Conservation (phyloP, 2,797 vertebrate genomes). For the Argyrosomus regius region DNA sequence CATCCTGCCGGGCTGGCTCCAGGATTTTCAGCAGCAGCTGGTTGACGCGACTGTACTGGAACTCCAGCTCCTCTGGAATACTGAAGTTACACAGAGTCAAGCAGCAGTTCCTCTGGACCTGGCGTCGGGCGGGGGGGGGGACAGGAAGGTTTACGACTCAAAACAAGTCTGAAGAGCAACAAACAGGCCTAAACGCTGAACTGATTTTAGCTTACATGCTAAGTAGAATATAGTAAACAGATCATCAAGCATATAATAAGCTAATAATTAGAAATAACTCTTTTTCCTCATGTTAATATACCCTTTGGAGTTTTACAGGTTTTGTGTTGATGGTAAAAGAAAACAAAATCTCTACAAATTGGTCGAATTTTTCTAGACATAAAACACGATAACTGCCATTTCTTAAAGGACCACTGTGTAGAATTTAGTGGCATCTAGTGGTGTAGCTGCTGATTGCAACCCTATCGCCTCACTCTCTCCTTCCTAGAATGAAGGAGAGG, state of each 20-base stretch:
- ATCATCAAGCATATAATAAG: too few relatives aligned
- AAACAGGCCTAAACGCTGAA: background rate
- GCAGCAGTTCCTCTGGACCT: conserved; percentile 99
- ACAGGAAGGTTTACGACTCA: background rate
- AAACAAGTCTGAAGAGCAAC: background rate
- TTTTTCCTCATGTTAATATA: too few relatives aligned
- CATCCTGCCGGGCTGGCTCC: conserved; percentile 93
- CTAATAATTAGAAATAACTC: too few relatives aligned
- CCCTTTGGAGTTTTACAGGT: too few relatives aligned
- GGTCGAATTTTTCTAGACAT: background rate
- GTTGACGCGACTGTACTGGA: conserved; percentile 96
- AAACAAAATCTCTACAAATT: background rate
- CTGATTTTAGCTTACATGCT: background rate
- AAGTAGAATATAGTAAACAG: background rate
- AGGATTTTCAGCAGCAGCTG: conserved; percentile 96
- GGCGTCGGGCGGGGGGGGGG: background rate
- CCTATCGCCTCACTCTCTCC: too few relatives aligned
- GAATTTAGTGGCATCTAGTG: too few relatives aligned
- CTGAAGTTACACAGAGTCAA: conserved; percentile 98
- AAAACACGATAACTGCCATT: too few relatives aligned
- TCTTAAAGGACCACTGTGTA: too few relatives aligned
- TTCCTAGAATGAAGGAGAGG: too few relatives aligned
- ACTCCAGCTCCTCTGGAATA: conserved; percentile 97
- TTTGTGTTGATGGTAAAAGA: too few relatives aligned
- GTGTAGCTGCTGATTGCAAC: too few relatives aligned